phyloP scores from a whole-genome alignment of 2,888 invertebrate species.

The Amorpha juglandis region DNA sequence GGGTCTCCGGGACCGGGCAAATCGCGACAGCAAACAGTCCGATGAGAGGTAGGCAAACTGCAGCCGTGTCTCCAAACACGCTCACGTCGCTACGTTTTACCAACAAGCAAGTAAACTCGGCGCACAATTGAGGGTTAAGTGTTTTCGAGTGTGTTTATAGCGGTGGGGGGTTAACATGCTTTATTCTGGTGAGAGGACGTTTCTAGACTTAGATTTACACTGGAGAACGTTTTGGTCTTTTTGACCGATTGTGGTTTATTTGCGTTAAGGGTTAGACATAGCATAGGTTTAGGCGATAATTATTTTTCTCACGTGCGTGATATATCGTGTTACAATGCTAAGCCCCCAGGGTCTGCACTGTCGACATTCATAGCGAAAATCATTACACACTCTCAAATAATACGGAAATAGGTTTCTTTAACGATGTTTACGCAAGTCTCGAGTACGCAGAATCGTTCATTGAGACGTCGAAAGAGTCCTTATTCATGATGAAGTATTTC shows the following conservation, averaged over 20 bases:
- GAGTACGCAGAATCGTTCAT: too few species aligned
- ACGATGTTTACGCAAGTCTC: too few species aligned
- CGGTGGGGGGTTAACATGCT: slow-evolving; percentile 18
- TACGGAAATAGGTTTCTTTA: too few species aligned
- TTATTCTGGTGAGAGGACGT: not conserved
- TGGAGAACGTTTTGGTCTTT: not conserved
- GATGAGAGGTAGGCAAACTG: slow-evolving; percentile 28
- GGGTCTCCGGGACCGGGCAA: slow-evolving; percentile 9
- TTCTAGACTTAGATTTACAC: too few species aligned
- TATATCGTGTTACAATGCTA: too few species aligned
- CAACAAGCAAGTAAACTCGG: slow-evolving; percentile 17
- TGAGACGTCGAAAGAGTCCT: too few species aligned
- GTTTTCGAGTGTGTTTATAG: slow-evolving; percentile 20
- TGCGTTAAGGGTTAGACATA: not conserved
- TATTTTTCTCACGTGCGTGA: too few species aligned
- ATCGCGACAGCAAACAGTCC: slow-evolving; percentile 24
- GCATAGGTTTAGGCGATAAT: too few species aligned
- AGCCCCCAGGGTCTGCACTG: too few species aligned
- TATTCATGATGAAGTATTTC: too few species aligned
- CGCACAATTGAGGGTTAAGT: slow-evolving; percentile 23
- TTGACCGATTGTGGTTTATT: not conserved
- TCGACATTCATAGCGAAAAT: too few species aligned
- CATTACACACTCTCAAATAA: too few species aligned
- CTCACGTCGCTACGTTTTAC: slow-evolving; percentile 22
- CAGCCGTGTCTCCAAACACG: slow-evolving; percentile 22